Base-by-base conservation (phyloP, 92 coral and sea anemone species). In the Porites rus region DNA sequence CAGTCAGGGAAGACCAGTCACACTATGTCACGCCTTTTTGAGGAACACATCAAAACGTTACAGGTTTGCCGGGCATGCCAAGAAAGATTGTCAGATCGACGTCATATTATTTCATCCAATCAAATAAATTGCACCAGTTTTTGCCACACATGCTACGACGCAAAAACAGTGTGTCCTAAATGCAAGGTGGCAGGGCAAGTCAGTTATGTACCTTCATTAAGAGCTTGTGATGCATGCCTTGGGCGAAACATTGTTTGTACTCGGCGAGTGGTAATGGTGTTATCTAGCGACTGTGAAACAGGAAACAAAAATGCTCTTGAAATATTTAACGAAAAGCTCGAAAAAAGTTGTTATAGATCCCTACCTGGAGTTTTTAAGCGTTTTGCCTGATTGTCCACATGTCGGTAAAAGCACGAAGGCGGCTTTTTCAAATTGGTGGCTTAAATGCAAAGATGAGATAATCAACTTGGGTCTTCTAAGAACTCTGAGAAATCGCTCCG, bases 401-500 rank as follows among this genome's bases (percentile, higher is more conserved):
- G 94, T 88, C 18, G 90, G 94, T 56, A 91, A 91, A 79, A 74
- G 92, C 64, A 74, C 74, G 73, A 91, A 91, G 28, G 92, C 87
- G 13, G 86, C 79, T 0, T 91, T 91, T 63, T 56, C 90, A 17
- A 91, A 91, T 43, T 91, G 92, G 94, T 91, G 90, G 93, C 91
- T 92, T 1, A 85, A 81, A 89, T 92, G 89, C 69, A 69, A 60
- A 76, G 80, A 60, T 56, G 93, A 86, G 74, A 0, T 89, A 53
- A 81, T 83, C 1, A 92, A 92, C 86, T 66, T 87, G 22, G 93
- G 84, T 16, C 25, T 82, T 20, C 68, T 92, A 68, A 53, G 93
- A 74, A 92, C 93, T 18, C n/a, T 92, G 53, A 22, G 89, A 66
- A 92, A 92, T 78, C 81, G 90, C 38, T 78, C 93, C 7, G 66